phyloP scores from a whole-genome alignment of 2,888 invertebrate genomes.

The Tortrix viridana region DNA sequence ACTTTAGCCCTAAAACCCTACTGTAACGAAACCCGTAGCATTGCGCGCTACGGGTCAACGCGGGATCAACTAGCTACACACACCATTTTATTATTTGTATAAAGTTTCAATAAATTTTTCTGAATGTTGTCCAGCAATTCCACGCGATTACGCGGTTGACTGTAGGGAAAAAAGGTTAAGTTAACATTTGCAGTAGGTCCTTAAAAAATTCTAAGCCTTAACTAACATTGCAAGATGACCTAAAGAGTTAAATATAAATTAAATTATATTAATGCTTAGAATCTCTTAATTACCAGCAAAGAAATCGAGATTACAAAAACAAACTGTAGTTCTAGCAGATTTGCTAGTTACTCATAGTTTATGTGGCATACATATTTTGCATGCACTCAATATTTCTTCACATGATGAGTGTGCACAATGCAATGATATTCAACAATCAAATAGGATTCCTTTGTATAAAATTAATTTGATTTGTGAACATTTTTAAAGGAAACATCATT shows the following conservation, averaged over 20 bases:
- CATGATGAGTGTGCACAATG: constrained; percentile 6
- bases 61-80: constrained; percentile 81
- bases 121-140: constrained; percentile 78
- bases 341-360: constrained; percentile 1
- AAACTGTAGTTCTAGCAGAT: constrained; percentile 21
- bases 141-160: constrained; percentile 81
- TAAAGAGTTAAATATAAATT: constrained; percentile 1
- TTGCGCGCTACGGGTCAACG: constrained; percentile 85
- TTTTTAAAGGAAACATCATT: constrained; percentile 17
- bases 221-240: constrained; percentile 35
- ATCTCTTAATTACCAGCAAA: constrained; percentile 76
- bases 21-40: constrained; percentile 83
- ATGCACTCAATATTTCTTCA: constrained; percentile 4
- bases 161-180: constrained; percentile 83
- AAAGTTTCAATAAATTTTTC: constrained; percentile 74
- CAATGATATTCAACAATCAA: constrained; percentile 18
- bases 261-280: constrained; percentile 63
- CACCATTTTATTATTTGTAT: constrained; percentile 73
- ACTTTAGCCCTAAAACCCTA: constrained; percentile 79
- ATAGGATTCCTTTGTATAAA: constrained; percentile 12
- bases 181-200: constrained; percentile 76
- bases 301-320: constrained; percentile 46
- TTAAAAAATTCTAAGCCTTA: constrained; percentile 77
- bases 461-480: constrained; percentile 7
- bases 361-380: constrained; percentile 8